Percentiles rank a stretch among this genome's conserved stretches.
Conservation (phyloP, 2,113 vertebrate genomes). For the Phodopus roborovskii region DNA sequence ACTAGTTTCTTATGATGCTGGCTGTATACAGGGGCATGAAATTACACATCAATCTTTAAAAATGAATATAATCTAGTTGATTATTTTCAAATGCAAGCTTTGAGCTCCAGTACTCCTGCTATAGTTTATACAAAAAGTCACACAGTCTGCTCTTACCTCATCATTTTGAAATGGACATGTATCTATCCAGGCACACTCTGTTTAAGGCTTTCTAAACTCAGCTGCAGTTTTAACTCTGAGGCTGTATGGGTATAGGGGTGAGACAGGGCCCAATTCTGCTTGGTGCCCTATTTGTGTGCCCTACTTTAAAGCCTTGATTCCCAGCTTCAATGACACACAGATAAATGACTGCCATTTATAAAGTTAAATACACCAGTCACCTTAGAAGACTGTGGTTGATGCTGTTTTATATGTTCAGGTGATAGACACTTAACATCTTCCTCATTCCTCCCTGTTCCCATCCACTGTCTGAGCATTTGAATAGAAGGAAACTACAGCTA, state of each 20-base stretch:
- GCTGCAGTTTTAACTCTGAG: background rate
- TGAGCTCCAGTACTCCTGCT: background rate
- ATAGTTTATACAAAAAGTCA: background rate
- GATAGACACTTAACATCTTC: background rate
- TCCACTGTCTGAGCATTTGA: background rate
- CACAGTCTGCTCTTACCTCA: background rate
- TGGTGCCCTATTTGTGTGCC: background rate
- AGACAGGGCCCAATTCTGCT: background rate
- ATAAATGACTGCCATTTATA: no score
- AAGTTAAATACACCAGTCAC: background rate
- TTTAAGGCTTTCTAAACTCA: background rate
- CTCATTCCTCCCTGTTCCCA: background rate
- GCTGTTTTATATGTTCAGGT: background rate
- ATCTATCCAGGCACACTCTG: background rate
- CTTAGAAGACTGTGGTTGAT: background rate
- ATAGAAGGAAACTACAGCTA: background rate
- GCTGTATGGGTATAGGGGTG: background rate
- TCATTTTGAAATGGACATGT: background rate
- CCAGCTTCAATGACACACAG: background rate
- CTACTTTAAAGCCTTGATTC: background rate
- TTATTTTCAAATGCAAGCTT: background rate
- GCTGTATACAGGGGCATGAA: background rate
- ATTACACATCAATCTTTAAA: background rate
- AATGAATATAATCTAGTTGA: background rate
- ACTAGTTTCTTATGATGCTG: background rate